These are phyloP conservation scores for Hippoglossus stenolepis DNA, from an alignment of 2,113 vertebrate species.

Conservation along the genomic window DNA sequence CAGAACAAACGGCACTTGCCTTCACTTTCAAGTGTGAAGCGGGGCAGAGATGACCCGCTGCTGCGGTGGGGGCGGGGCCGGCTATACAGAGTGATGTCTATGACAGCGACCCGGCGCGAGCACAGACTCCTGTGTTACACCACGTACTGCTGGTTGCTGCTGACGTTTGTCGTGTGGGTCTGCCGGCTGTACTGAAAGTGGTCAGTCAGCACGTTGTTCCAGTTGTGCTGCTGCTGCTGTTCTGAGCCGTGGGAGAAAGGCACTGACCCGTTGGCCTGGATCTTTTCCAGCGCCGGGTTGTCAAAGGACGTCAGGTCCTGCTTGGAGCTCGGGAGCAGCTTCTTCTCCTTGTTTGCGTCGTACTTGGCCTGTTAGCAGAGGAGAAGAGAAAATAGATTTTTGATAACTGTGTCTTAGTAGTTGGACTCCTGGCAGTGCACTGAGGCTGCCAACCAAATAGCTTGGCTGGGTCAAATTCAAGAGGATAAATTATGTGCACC, in stretches of 20 bases:
- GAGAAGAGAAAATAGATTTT: not conserved
- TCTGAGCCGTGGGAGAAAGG: slow-evolving; percentile 83
- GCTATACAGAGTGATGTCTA: slow-evolving; percentile 62
- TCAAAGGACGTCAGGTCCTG: slow-evolving; percentile 86
- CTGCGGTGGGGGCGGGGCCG: slow-evolving; percentile 1
- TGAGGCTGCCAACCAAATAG: not conserved
- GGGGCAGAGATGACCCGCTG: not conserved
- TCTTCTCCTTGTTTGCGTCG: slow-evolving; percentile 90
- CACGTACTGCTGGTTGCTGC: slow-evolving; percentile 87
- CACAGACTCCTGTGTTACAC: slow-evolving; percentile 78
- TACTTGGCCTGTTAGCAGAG: slow-evolving; percentile 85
- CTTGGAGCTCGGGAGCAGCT: slow-evolving; percentile 86
- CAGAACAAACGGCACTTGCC: slow-evolving; percentile 53
- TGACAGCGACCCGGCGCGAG: slow-evolving; percentile 33
- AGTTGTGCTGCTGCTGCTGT: slow-evolving; percentile 87
- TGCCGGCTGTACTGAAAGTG: slow-evolving; percentile 93
- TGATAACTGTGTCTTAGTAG: not conserved
- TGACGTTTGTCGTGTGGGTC: slow-evolving; percentile 81
- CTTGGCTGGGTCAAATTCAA: not conserved
- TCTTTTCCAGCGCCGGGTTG: slow-evolving; percentile 79
- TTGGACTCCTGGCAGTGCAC: too few species aligned
- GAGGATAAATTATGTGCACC: not conserved
- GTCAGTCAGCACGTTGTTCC: slow-evolving; percentile 86
- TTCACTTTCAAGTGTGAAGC: slow-evolving; percentile 44
- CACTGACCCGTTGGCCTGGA: slow-evolving; percentile 86